phyloP scores from a whole-genome alignment of 1,140 invertebrate genomes.

The Thaumetopoea pityocampa region DNA sequence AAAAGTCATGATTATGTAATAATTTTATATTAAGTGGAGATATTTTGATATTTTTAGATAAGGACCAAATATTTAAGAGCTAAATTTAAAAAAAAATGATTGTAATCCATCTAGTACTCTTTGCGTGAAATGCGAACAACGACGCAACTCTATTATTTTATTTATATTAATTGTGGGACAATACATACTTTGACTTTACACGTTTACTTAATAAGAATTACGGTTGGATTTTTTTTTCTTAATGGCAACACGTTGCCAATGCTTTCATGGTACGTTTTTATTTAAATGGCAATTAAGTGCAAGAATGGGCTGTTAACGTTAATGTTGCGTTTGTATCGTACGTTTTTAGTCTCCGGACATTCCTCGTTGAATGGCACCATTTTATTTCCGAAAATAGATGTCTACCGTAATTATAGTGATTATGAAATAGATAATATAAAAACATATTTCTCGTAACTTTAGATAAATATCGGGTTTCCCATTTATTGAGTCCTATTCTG shows the following conservation, averaged over 20 bases:
- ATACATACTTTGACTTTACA: constrained; percentile 25
- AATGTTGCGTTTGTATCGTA: constrained; percentile 44
- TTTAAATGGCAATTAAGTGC: constrained; percentile 69
- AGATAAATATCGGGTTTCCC: no score
- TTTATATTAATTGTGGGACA: no score
- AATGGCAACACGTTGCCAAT: constrained; percentile 36
- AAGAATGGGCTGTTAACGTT: constrained; percentile 68
- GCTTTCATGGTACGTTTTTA: constrained; percentile 60
- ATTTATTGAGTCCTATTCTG: no score
- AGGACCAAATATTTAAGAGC: no score
- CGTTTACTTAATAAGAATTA: constrained; percentile 30
- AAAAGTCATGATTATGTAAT: no score
- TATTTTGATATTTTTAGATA: no score
- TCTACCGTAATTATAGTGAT: constrained; percentile 26
- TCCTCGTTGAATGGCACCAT: constrained; percentile 37
- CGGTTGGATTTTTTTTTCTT: constrained; percentile 34
- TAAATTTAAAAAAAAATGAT: no score
- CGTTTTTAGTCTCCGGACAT: constrained; percentile 42
- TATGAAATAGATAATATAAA: constrained; percentile 8
- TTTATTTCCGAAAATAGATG: constrained; percentile 46
- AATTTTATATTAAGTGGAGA: no score
- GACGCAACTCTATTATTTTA: no score
- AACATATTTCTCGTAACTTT: no score
- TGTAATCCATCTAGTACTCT: no score
- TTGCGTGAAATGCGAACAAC: no score